Conservation (phyloP, 2,888 invertebrate species). For the Zele albiditarsus region DNA sequence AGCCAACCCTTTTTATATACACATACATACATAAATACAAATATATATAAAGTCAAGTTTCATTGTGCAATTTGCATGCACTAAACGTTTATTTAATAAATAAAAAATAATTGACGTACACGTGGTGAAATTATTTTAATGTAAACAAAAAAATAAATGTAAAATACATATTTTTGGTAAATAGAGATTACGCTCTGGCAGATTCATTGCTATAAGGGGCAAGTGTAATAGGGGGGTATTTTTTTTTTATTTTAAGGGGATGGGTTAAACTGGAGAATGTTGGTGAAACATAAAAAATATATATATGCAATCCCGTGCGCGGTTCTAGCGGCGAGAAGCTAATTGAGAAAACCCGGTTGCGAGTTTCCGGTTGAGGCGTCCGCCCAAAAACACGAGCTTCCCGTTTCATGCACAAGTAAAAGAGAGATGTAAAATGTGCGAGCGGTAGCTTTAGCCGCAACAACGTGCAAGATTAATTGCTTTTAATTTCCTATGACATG, state of each 20-base stretch:
- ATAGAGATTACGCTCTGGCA: background rate
- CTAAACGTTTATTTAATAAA: background rate
- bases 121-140: background rate
- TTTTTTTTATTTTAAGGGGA: no score
- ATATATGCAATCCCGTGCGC: background rate
- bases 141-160: background rate
- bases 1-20: background rate
- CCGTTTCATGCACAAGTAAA: conserved; percentile 14
- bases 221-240: background rate
- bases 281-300: conserved; percentile 11
- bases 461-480: conserved; percentile 67
- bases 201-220: background rate
- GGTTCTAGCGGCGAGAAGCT: conserved; percentile 19
- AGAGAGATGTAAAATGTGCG: conserved; percentile 7
- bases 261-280: background rate
- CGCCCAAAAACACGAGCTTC: conserved; percentile 27
- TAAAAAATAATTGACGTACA: background rate
- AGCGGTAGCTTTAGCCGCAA: conserved; percentile 34
- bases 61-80: background rate
- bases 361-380: conserved; percentile 37
- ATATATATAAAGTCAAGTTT: background rate
- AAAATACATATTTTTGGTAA: background rate
- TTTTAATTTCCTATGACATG: conserved; percentile 68
- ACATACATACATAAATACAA: background rate
- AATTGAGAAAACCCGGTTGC: conserved; percentile 39